Evolutionary conservation across 2,888 invertebrate genomes (phyloP), one percentile per base, ranked within the genome.

Genomic region (Rutpela maculata): DNA sequence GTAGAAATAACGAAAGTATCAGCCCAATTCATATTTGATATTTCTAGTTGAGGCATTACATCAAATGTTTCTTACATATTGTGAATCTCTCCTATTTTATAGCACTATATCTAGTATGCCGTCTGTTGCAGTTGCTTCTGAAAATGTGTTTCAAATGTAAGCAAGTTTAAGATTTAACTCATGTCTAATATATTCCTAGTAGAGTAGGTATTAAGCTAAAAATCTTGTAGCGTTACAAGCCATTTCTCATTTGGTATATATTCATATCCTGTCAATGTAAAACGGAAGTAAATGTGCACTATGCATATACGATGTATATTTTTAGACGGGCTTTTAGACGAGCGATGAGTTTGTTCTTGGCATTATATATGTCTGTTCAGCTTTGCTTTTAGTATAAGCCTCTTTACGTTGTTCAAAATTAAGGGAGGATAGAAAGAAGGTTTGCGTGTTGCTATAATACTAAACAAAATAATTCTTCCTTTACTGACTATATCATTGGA

Each of bases 351-450:
- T 78, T 19, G 78, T 78, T 79, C 76, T 72, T 78, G 65, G 75
- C 72, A 75, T 80, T 78, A 78, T 78, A 74, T 77, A 76, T 73
- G 78, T 77, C 71, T 76, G 70, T 68, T 80, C 78, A 75, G 78
- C 76, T 78, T 67, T 76, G 80, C 78, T 76, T 78, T 80, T 78
- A 76, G 60, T 72, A n/a, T 80, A 80, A 80, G 80, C 80, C 72
- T 62, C 80, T 80, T 80, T 80, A 65, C 18, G 31, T 50, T 57
- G 56, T 56, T 56, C 10, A 22, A 68, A 65, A 65, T 65, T 65
- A 43, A 18, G 43, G 17, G 19, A 5, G 15, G 65, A 43, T 19
- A n/a, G 19, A 65, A 38, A 15, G 12, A 19, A 65, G 18, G 65
- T 43, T 65, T 43, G 22, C 18, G 43, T 22, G 65, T 43, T 65